A percentile compares a stretch with the other conserved stretches of the same genome.
Conservation (phyloP, 2,797 vertebrate species). For the Hoplostethus atlanticus region DNA sequence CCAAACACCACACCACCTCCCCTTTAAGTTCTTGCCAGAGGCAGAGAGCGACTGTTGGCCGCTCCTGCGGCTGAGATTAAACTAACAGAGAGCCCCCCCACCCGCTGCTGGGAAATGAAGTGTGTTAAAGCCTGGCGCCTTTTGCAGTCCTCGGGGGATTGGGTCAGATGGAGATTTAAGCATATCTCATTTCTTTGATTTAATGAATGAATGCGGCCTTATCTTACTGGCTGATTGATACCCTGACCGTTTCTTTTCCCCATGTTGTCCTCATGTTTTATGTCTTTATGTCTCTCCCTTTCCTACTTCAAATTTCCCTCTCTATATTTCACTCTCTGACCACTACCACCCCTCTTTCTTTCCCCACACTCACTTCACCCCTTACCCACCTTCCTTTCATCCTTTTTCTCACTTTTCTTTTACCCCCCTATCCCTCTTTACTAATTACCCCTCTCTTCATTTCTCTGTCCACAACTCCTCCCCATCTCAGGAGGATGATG, state of each 20-base stretch:
- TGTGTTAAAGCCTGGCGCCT: slow-evolving; percentile 80
- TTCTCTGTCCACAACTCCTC: background rate
- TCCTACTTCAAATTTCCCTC: slow-evolving; percentile 3
- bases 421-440: too few relatives aligned
- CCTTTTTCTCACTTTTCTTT: slow-evolving; percentile 11
- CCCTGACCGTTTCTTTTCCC: slow-evolving; percentile 19
- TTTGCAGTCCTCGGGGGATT: slow-evolving; percentile 54
- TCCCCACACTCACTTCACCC: background rate
- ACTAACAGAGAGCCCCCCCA: slow-evolving; percentile 76
- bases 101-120: slow-evolving; percentile 81
- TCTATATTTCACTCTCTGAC: slow-evolving; percentile 13
- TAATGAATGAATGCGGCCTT: slow-evolving; percentile 63
- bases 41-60: slow-evolving; percentile 76
- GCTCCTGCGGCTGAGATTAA: slow-evolving; percentile 75
- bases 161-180: slow-evolving; percentile 66
- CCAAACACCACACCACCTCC: slow-evolving; percentile 47
- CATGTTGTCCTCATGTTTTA: slow-evolving; percentile 15
- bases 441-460: background rate
- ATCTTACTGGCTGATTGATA: slow-evolving; percentile 60
- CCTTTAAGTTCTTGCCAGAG: slow-evolving; percentile 70
- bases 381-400: background rate
- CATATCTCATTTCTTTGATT: slow-evolving; percentile 71
- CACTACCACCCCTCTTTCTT: background rate
- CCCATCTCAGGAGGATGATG: slow-evolving; percentile 91
- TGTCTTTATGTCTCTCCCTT: slow-evolving; percentile 16